Evolutionary conservation across 2,888 invertebrate species (phyloP).

Genomic region (Augochlorella aurata): DNA sequence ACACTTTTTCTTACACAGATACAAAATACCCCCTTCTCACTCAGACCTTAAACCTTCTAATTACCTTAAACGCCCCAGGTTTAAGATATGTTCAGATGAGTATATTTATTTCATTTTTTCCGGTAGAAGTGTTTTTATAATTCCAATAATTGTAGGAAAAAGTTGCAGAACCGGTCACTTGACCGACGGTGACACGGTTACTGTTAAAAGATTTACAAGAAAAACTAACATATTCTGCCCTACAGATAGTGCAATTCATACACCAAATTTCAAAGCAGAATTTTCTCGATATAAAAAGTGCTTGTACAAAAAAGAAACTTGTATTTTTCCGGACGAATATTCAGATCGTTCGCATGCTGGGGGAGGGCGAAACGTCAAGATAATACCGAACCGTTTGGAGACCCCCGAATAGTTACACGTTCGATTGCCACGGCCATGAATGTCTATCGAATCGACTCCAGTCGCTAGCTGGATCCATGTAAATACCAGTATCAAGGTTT

Average conservation of each 20-base stretch:
- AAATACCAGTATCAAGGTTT: conserved; percentile 66
- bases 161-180: no score
- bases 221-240: neutral
- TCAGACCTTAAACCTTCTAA: no score
- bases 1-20: no score
- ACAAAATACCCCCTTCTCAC: no score
- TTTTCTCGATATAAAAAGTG: no score
- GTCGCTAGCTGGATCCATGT: conserved; percentile 58
- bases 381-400: conserved; percentile 60
- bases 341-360: conserved; percentile 11
- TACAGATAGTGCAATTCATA: neutral
- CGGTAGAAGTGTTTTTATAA: no score
- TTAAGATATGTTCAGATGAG: no score
- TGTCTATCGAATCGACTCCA: conserved; percentile 70
- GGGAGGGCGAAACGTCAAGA: conserved; percentile 46
- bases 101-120: no score
- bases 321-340: conserved; percentile 34
- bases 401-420: conserved; percentile 67
- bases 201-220: neutral
- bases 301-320: neutral
- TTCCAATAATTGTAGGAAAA: no score
- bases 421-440: conserved; percentile 68
- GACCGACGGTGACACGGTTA: no score
- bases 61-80: no score
- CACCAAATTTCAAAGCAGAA: neutral